These are phyloP conservation scores for Coregonus clupeaformis DNA, from an alignment of 2,113 vertebrate species.

Conservation along the genomic window DNA sequence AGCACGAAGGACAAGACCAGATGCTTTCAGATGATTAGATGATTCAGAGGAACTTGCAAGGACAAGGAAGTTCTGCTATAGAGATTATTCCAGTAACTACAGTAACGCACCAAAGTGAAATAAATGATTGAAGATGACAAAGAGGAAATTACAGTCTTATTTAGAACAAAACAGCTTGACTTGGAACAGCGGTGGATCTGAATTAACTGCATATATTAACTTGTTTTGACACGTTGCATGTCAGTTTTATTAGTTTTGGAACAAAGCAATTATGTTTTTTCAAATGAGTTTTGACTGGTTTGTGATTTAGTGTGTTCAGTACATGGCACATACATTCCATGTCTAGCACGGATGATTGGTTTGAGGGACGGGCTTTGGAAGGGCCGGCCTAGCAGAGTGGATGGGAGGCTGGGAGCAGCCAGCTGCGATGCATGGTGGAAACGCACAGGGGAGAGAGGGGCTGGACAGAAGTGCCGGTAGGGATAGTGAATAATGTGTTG, in stretches of 20 bases:
- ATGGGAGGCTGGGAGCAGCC: constrained; percentile 7
- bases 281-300: not conserved
- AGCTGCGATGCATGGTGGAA: not conserved
- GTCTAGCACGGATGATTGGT: constrained; percentile 4
- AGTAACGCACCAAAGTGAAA: not conserved
- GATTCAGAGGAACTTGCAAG: too few species aligned
- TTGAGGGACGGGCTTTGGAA: not conserved
- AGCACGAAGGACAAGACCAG: too few species aligned
- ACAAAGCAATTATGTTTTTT: not conserved
- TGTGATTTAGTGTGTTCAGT: constrained; percentile 1
- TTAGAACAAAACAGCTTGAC: not conserved
- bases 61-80: not conserved
- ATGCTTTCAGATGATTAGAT: too few species aligned
- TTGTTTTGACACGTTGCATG: not conserved
- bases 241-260: not conserved
- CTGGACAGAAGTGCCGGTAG: not conserved
- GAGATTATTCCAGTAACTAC: not conserved
- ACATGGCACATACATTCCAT: constrained; percentile 7
- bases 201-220: too few species aligned
- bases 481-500: constrained; percentile 17
- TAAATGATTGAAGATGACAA: not conserved
- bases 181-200: not conserved
- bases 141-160: not conserved
- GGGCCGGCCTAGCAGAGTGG: not conserved
- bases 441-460: not conserved